Conservation (phyloP, 2,797 vertebrate species). For the Leptodactylus fallax region DNA sequence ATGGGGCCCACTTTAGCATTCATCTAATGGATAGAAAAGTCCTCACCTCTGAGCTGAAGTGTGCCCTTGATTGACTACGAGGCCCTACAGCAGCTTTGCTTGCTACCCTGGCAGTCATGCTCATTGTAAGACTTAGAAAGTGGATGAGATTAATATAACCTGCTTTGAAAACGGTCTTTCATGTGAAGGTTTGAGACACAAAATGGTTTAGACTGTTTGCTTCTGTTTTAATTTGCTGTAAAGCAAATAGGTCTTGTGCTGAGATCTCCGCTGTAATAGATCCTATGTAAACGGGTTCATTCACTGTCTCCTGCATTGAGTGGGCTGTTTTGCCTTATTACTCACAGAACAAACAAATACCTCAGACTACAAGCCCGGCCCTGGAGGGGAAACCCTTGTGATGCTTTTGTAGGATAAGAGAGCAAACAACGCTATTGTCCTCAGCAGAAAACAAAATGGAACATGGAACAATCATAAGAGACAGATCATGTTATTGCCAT, state of each 20-base stretch:
- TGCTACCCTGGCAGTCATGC: too few relatives aligned
- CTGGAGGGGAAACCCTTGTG: constrained; percentile 23
- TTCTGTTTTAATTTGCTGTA: constrained; percentile 38
- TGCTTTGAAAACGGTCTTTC: neutral
- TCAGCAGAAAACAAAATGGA: constrained; percentile 13
- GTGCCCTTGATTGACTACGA: too few relatives aligned
- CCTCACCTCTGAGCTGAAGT: too few relatives aligned
- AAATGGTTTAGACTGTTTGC: constrained; percentile 48
- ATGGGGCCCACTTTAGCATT: too few relatives aligned
- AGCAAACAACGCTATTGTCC: constrained; percentile 54
- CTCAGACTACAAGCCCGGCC: neutral
- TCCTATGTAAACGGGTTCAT: constrained; percentile 53
- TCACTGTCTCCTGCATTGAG: constrained; percentile 39
- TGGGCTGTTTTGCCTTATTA: constrained; percentile 36
- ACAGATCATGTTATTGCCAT: constrained; percentile 21
- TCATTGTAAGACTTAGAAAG: neutral
- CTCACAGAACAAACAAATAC: constrained; percentile 47
- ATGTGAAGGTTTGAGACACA: neutral
- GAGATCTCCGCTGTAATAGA: constrained; percentile 43
- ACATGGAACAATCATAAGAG: constrained; percentile 28
- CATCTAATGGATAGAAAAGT: too few relatives aligned
- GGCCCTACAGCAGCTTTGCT: too few relatives aligned
- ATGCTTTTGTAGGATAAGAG: constrained; percentile 35
- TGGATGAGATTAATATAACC: neutral
- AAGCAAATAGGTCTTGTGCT: constrained; percentile 35